These are phyloP conservation scores for Cavia aperea DNA, from an alignment of 2,113 vertebrate genomes.

Conservation along the genomic window DNA sequence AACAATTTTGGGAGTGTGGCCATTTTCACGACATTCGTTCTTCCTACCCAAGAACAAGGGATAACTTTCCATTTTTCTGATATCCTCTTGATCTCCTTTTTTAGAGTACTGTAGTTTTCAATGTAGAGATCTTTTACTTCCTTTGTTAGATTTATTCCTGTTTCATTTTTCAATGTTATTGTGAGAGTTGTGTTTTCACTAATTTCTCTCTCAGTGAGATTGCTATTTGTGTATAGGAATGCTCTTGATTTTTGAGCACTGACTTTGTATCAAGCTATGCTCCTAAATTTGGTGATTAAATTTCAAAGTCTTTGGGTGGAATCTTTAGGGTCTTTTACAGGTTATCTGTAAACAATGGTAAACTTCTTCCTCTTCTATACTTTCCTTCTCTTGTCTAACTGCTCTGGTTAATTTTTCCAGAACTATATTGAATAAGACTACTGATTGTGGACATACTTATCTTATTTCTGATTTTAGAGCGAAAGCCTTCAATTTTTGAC, in stretches of 20 bases:
- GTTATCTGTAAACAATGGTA: too few species aligned
- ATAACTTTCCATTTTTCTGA: neutral
- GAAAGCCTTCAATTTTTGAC: neutral
- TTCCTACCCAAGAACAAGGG: neutral
- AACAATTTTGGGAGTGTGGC: neutral
- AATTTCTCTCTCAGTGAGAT: neutral
- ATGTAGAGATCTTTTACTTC: neutral
- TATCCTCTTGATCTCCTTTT: neutral
- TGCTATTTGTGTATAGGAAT: neutral
- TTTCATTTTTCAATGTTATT: neutral
- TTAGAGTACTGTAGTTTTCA: neutral
- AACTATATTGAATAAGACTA: too few species aligned
- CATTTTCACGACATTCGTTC: neutral
- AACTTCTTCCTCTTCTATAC: too few species aligned
- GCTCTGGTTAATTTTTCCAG: too few species aligned
- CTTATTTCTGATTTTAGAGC: too few species aligned
- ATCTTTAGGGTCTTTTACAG: too few species aligned
- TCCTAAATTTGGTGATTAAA: neutral
- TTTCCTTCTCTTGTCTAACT: too few species aligned
- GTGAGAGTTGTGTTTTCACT: neutral
- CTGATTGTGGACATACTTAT: too few species aligned
- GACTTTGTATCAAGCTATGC: neutral
- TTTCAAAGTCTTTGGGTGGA: neutral
- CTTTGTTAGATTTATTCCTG: neutral
- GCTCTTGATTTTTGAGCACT: neutral